These are phyloP conservation scores for Mastomys coucha DNA, from an alignment of 2,113 vertebrate genomes.

Conservation along the genomic window DNA sequence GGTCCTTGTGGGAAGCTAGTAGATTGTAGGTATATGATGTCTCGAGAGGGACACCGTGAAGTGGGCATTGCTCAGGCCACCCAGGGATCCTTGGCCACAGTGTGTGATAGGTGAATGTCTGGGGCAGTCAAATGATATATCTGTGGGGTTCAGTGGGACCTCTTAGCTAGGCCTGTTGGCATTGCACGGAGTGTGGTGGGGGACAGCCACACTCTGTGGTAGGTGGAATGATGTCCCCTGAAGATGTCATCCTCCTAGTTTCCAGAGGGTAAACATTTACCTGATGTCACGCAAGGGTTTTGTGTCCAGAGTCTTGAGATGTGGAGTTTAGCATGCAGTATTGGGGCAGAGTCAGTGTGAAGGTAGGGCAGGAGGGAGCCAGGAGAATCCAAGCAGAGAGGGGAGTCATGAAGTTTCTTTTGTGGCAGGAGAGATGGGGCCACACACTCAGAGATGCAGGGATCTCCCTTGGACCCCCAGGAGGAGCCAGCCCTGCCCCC, in stretches of 20 bases:
- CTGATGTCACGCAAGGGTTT: not conserved
- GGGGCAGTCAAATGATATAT: not conserved
- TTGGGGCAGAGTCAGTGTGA: fast-evolving
- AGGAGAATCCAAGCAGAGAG: not conserved
- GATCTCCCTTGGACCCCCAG: not conserved
- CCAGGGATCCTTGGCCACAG: not conserved
- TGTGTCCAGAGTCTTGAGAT: not conserved
- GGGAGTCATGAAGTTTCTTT: fast-evolving
- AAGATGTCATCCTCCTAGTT: no score
- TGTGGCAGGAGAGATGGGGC: not conserved
- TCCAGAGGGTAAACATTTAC: not conserved
- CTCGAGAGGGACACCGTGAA: not conserved
- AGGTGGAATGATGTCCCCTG: not conserved
- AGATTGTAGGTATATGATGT: not conserved
- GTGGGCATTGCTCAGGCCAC: not conserved
- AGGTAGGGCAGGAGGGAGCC: not conserved
- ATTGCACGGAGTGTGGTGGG: not conserved
- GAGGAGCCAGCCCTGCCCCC: not conserved
- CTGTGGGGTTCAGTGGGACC: not conserved
- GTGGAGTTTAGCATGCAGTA: no score
- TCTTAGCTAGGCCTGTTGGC: not conserved
- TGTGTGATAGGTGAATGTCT: not conserved
- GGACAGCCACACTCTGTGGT: not conserved
- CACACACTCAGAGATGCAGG: fast-evolving
- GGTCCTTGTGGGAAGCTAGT: not conserved